Base-by-base conservation (phyloP, 2,797 vertebrate species). In the Paguma larvata region DNA sequence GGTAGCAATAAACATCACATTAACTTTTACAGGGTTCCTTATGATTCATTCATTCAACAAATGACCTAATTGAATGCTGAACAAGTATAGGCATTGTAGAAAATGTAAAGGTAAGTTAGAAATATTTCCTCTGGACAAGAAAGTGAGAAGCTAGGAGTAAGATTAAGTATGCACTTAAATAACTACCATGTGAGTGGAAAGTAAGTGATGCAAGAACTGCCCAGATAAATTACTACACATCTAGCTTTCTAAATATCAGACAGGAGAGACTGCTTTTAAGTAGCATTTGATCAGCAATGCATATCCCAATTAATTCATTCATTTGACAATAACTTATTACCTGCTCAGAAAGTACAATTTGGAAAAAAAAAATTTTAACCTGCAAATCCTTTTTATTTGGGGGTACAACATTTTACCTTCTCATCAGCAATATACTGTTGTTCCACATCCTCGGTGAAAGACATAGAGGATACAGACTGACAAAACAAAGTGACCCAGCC, bases 61-160 rank as follows among this genome's bases (percentile, higher is more conserved):
- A 32, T 32, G 63, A 83, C 34, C 30, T 75, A 65, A 84, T 3
- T 78, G 23, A 53, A 19, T 34, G 2, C 15, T 77, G 25, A 77
- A 53, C 8, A 13, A 27, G 85, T 21, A 48, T 23, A 75, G 48
- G 19, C 30, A 78, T 41, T 34, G 14, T 34, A 95, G n/a, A 34
- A 88, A 96, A 94, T n/a, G 4, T 72, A 94, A 70, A 95, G 12
- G 14, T 79, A 87, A 92, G 62, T 73, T 88, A 53, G 67, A 94
- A 92, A 77, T 75, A 38, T 19, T 48, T 96, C 53, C 51, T 79
- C 78, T 82, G 21, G 51, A 62, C n/a, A 94, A 93, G 46, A 92
- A 79, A 46, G 48, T n/a, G 30, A 86, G 48, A 89, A 6, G 44
- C 34, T 30, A 85, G 16, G 25, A 63, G 2, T 21, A 48, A 6